phyloP scores from a whole-genome alignment of 2,888 invertebrate genomes.

The Drosophila kuntzei region DNA sequence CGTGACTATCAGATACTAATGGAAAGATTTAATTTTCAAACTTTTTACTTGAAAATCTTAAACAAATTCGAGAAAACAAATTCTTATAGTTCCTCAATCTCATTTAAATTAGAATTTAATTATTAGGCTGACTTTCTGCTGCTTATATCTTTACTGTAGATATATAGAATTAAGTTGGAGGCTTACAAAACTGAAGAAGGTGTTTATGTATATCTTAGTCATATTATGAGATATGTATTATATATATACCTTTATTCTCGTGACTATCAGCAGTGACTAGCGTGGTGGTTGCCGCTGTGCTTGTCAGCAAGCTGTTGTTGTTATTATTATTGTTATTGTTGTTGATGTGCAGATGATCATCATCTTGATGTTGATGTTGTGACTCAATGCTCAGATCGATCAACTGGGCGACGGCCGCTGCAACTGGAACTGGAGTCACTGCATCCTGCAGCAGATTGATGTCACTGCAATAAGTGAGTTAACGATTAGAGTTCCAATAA shows the following conservation, averaged over 20 bases:
- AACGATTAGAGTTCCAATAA: neutral
- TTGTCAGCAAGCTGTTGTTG: conserved; percentile 85
- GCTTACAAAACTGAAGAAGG: too few species aligned
- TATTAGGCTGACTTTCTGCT: too few species aligned
- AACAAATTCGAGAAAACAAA: too few species aligned
- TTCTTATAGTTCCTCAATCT: too few species aligned
- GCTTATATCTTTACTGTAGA: too few species aligned
- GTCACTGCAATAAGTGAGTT: conserved; percentile 74
- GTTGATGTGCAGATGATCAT: conserved; percentile 82
- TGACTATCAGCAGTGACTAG: conserved; percentile 86
- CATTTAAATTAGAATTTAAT: too few species aligned
- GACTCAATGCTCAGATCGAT: conserved; percentile 85
- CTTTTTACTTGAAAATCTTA: too few species aligned
- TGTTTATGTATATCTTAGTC: too few species aligned
- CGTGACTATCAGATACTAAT: conserved; percentile 86
- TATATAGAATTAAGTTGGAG: too few species aligned
- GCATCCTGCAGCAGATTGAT: conserved; percentile 84
- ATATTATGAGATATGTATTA: neutral
- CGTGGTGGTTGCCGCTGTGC: conserved; percentile 83
- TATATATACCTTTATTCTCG: conserved; percentile 84
- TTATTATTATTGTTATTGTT: conserved; percentile 63
- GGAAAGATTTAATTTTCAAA: too few species aligned
- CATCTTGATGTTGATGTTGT: conserved; percentile 66
- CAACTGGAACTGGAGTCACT: conserved; percentile 59
- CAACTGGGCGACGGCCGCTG: conserved; percentile 82